Conservation (phyloP, 2,113 vertebrate species). For the Hepsetus odoe region DNA sequence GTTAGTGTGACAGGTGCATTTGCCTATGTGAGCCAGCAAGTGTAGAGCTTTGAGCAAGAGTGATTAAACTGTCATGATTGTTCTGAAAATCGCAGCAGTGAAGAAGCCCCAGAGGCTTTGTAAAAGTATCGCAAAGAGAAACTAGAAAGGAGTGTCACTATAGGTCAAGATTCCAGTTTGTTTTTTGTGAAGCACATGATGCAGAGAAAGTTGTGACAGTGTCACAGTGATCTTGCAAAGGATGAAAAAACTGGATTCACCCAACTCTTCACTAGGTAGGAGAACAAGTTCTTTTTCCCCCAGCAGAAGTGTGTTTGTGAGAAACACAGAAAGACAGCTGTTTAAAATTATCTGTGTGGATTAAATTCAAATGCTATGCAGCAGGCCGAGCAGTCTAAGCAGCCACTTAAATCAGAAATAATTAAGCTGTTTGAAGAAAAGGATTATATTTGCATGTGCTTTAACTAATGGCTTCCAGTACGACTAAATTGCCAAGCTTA, state of each 20-base stretch:
- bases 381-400: no score
- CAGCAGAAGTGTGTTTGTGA: background rate
- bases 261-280: conserved; percentile 1
- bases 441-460: background rate
- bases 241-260: conserved; percentile 54
- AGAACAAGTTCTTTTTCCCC: background rate
- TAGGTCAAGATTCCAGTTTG: background rate
- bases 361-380: no score
- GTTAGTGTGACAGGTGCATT: no score
- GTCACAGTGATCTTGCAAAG: background rate
- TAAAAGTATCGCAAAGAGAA: background rate
- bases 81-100: background rate
- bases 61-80: background rate
- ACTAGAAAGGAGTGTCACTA: background rate
- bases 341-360: background rate
- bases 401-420: no score
- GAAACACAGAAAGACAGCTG: background rate
- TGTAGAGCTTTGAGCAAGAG: no score
- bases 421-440: no score
- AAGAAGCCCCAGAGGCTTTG: background rate
- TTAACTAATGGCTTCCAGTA: background rate
- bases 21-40: no score
- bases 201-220: background rate
- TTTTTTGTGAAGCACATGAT: background rate
- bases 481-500: no score